Evolutionary conservation across 2,888 invertebrate species (phyloP).

Genomic region (Ecliptopera silaceata): DNA sequence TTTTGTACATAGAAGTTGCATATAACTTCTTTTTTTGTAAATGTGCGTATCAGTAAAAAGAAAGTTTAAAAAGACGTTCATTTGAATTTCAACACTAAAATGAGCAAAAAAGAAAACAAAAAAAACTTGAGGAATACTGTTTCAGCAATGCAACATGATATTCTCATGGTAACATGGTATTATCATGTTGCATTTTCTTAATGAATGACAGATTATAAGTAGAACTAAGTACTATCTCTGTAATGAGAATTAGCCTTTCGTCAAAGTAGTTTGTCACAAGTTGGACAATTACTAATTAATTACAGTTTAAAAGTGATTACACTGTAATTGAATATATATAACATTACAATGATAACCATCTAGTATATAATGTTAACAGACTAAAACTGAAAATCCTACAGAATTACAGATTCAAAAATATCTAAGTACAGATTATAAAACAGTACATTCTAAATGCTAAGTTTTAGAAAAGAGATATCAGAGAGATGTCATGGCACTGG

Average conservation of each 20-base stretch:
- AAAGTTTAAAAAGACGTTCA: neutral
- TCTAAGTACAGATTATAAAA: slow-evolving; percentile 16
- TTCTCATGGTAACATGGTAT: no score
- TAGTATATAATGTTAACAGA: neutral
- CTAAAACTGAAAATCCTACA: slow-evolving; percentile 32
- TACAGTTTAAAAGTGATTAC: no score
- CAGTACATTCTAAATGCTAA: slow-evolving; percentile 18
- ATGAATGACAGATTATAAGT: no score
- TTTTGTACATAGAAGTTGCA: slow-evolving; percentile 1
- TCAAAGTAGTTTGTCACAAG: no score
- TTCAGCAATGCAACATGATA: neutral
- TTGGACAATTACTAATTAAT: no score
- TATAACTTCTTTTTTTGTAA: neutral
- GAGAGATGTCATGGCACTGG: slow-evolving; percentile 38
- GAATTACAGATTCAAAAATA: slow-evolving; percentile 24
- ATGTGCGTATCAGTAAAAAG: no score
- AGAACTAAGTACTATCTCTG: no score
- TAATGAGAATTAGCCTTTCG: no score
- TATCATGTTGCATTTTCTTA: no score
- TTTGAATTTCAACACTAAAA: neutral
- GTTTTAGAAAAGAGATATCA: slow-evolving; percentile 28
- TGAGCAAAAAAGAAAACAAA: slow-evolving; percentile 1
- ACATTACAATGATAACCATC: neutral
- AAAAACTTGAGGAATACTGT: slow-evolving; percentile 4
- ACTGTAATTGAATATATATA: neutral